These are phyloP conservation scores for Drosophila atripex DNA, from an alignment of 2,888 invertebrate species.

Conservation along the genomic window DNA sequence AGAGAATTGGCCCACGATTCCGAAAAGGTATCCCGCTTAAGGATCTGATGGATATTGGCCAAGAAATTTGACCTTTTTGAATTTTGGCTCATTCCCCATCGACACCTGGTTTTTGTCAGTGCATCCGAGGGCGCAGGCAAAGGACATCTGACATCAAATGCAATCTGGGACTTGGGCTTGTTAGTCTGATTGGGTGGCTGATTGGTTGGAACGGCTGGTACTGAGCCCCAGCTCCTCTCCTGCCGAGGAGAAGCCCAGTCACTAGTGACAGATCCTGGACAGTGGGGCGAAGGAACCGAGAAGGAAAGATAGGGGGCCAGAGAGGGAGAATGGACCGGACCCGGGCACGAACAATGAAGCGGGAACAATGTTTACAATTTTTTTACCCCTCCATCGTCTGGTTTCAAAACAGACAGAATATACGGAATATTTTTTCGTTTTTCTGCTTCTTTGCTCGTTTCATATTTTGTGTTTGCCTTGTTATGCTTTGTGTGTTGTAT, in stretches of 20 bases:
- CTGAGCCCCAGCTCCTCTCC: constrained; percentile 54
- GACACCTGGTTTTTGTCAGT: neutral
- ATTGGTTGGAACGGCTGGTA: constrained; percentile 64
- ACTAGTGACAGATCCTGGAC: constrained; percentile 33
- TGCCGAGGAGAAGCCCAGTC: constrained; percentile 36
- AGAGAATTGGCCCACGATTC: too few relatives aligned
- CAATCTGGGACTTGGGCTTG: constrained; percentile 58
- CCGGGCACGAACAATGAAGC: constrained; percentile 72
- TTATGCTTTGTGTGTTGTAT: constrained; percentile 76
- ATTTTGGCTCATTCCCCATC: too few relatives aligned
- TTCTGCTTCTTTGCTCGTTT: constrained; percentile 41
- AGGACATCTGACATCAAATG: constrained; percentile 74
- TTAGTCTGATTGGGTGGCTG: constrained; percentile 77
- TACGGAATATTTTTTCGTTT: constrained; percentile 26
- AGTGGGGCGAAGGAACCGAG: constrained; percentile 3
- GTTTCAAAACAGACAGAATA: constrained; percentile 26
- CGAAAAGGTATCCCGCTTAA: too few relatives aligned
- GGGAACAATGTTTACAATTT: constrained; percentile 80
- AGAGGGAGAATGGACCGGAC: constrained; percentile 31
- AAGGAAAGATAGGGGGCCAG: constrained; percentile 49
- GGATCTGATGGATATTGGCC: too few relatives aligned
- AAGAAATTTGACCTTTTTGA: too few relatives aligned
- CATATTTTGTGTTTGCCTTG: constrained; percentile 72
- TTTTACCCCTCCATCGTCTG: constrained; percentile 13
- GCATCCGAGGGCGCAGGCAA: constrained; percentile 8